Conservation (phyloP, 2,888 invertebrate genomes). For the Amiota minor region DNA sequence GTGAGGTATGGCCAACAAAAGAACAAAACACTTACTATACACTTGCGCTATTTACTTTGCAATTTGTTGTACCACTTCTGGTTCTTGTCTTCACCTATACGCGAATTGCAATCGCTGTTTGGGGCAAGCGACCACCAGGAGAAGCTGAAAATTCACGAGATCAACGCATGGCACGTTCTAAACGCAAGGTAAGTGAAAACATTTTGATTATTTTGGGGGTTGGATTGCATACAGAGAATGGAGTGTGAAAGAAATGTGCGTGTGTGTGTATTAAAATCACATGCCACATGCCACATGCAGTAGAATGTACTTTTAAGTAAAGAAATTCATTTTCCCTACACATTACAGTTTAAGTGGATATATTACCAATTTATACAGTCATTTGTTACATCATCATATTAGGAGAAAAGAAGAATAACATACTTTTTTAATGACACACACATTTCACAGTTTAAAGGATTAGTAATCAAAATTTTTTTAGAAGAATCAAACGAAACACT, state of each 20-base stretch:
- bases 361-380: too few relatives aligned
- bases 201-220: too few relatives aligned
- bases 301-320: constrained; percentile 48
- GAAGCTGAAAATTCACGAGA: constrained; percentile 90
- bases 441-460: too few relatives aligned
- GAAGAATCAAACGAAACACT: too few relatives aligned
- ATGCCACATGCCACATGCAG: not conserved
- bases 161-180: constrained; percentile 87
- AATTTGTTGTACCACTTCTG: constrained; percentile 86
- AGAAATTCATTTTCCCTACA: constrained; percentile 58
- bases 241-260: not conserved
- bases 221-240: not conserved
- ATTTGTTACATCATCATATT: too few relatives aligned
- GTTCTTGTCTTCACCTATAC: constrained; percentile 90
- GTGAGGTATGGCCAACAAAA: constrained; percentile 81
- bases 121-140: constrained; percentile 90
- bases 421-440: too few relatives aligned
- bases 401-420: too few relatives aligned
- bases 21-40: constrained; percentile 83
- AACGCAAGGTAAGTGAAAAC: constrained; percentile 82
- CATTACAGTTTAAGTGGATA: not conserved
- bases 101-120: constrained; percentile 88
- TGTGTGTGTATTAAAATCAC: not conserved
- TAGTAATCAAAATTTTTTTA: too few relatives aligned
- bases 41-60: constrained; percentile 84